Evolutionary conservation across 2,888 invertebrate genomes (phyloP).

Genomic region (Onthophagus sagittarius): DNA sequence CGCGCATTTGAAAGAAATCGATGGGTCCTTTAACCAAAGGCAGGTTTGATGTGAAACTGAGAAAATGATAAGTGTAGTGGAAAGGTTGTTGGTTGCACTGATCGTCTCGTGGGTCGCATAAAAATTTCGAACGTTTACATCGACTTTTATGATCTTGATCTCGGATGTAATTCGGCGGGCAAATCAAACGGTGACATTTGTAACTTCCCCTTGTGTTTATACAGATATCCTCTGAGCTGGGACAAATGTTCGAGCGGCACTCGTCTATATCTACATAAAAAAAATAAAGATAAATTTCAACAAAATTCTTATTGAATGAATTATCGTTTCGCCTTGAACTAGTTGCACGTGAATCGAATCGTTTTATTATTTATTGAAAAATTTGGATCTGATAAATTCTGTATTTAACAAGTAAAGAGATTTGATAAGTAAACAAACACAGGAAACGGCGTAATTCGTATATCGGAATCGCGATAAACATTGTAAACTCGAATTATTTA

Average conservation of each 20-base stretch:
- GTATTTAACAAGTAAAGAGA: background rate
- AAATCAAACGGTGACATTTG: constrained; percentile 81
- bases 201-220: constrained; percentile 86
- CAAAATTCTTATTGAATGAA: constrained; percentile 3
- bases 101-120: constrained; percentile 69
- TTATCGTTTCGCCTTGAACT: background rate
- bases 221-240: constrained; percentile 70
- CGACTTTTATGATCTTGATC: constrained; percentile 78
- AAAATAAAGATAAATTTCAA: constrained; percentile 15
- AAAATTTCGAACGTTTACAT: constrained; percentile 67
- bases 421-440: background rate
- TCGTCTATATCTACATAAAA: constrained; percentile 66
- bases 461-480: background rate
- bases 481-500: background rate
- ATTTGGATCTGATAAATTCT: background rate
- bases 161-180: constrained; percentile 79
- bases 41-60: constrained; percentile 83
- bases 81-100: constrained; percentile 77
- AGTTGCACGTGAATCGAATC: background rate
- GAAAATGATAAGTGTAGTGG: constrained; percentile 88
- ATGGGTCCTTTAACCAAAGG: constrained; percentile 60
- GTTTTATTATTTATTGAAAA: background rate
- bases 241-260: constrained; percentile 56
- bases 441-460: background rate
- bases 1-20: constrained; percentile 85